Evolutionary conservation across 2,113 vertebrate species (phyloP), one percentile per base, ranked within the genome.

Genomic region (Rhinopomastus cyanomelas): DNA sequence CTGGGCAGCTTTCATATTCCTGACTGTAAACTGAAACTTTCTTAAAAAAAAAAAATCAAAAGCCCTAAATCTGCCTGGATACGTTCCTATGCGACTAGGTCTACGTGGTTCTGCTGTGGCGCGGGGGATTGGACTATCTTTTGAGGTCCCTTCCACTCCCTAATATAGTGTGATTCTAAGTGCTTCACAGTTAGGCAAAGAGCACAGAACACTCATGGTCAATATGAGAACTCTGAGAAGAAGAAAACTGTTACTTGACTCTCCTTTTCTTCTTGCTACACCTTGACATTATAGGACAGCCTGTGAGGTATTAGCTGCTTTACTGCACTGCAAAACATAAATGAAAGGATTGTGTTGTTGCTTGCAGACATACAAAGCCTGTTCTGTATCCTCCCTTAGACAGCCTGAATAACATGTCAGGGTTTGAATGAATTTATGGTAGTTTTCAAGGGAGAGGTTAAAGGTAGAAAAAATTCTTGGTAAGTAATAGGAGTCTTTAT

Each of bases 1-100:
- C 51, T 93, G 93, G 89, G 68, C 80, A 61, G 73, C 49, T 91
- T 83, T 92, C 73, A 39, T 85, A 66, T 95, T 91, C 75, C 25
- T 20, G 68, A 81, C 39, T 72, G 85, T 55, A 49, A 73, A 89
- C 25, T 66, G 76, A 92, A 93, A 75, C 69, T 81, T 82, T 60
- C 85, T 53, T 93, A 36, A 92, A 9, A 90, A 85, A 92, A 42
- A 42, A 12, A 42, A 42, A 42, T 42, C 11, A 15, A 42, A 42
- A n/a, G n/a, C n/a, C n/a, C n/a, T n/a, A n/a, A n/a, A n/a, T n/a
- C n/a, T n/a, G n/a, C n/a, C n/a, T n/a, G n/a, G n/a, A n/a, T n/a
- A n/a, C n/a, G n/a, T n/a, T n/a, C n/a, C n/a, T n/a, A n/a, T n/a
- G n/a, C n/a, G n/a, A n/a, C n/a, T n/a, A n/a, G n/a, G n/a, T n/a